Evolutionary conservation across 2,113 vertebrate species (phyloP).

Genomic region (Baryphthengus martii): DNA sequence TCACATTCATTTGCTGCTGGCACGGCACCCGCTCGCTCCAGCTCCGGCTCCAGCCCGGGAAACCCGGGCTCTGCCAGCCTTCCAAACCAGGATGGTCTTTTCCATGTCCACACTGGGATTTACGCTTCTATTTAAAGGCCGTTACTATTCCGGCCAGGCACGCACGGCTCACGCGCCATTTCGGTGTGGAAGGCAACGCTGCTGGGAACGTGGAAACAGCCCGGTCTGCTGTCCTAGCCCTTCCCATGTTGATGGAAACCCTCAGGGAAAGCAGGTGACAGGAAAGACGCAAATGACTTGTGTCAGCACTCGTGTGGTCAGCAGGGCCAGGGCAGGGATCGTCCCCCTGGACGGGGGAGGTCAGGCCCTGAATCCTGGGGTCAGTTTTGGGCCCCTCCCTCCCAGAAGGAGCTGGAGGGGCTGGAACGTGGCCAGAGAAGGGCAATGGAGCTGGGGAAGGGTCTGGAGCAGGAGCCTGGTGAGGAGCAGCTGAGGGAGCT

Average conservation of each 20-base stretch:
- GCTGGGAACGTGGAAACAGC: not conserved
- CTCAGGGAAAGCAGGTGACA: not conserved
- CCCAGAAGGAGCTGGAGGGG: too few relatives aligned
- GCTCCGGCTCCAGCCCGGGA: not conserved
- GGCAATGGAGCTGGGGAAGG: too few relatives aligned
- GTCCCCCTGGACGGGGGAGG: not conserved
- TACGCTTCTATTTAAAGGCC: not conserved
- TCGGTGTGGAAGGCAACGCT: not conserved
- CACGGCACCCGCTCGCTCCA: not conserved
- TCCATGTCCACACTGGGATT: not conserved
- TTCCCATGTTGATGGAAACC: not conserved
- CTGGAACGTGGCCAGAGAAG: too few relatives aligned
- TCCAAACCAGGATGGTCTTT: conserved; percentile 22
- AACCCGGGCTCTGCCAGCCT: conserved; percentile 39
- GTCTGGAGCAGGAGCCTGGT: too few relatives aligned
- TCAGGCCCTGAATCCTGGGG: not conserved
- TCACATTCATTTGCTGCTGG: conserved; percentile 56
- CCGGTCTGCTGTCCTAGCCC: not conserved
- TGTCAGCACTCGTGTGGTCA: not conserved
- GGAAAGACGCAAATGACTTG: not conserved
- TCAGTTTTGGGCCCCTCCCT: not conserved
- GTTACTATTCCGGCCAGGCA: not conserved
- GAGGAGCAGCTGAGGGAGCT: too few relatives aligned
- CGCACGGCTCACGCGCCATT: not conserved
- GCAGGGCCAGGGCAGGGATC: not conserved